phyloP scores from a whole-genome alignment of 2,888 invertebrate species.

The Phortica magna region DNA sequence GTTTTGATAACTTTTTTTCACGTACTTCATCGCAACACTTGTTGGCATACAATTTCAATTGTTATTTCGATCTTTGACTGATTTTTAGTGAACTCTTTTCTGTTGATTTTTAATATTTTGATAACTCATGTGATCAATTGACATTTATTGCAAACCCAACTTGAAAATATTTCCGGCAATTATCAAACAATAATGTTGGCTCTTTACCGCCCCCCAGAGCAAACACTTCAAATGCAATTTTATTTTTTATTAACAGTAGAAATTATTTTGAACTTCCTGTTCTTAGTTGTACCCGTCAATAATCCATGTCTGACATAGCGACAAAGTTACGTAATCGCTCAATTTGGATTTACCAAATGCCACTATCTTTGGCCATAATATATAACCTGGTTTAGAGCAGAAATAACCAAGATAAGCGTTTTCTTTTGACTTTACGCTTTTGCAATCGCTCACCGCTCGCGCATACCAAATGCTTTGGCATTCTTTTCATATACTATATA shows the following conservation, averaged over 20 bases:
- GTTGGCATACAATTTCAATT: not conserved
- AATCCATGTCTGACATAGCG: not conserved
- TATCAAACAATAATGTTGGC: too few species aligned
- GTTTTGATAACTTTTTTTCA: not conserved
- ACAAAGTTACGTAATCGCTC: conserved; percentile 53
- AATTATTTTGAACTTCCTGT: not conserved
- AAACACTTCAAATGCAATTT: too few species aligned
- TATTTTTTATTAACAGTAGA: not conserved
- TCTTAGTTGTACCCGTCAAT: not conserved
- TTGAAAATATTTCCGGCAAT: too few species aligned
- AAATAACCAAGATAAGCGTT: conserved; percentile 4
- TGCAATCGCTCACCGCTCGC: not conserved
- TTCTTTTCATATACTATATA: not conserved
- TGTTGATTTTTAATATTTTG: too few species aligned
- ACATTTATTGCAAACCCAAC: too few species aligned
- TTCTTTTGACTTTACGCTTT: not conserved
- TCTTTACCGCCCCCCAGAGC: too few species aligned
- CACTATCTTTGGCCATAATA: conserved; percentile 7
- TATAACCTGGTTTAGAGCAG: not conserved
- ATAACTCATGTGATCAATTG: too few species aligned
- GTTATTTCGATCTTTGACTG: not conserved
- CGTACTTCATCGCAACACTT: not conserved
- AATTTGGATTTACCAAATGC: conserved; percentile 53
- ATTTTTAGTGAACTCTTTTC: too few species aligned
- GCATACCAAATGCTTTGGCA: not conserved